Evolutionary conservation across 2,113 vertebrate species (phyloP).

Genomic region (Eptatretus burgeri): DNA sequence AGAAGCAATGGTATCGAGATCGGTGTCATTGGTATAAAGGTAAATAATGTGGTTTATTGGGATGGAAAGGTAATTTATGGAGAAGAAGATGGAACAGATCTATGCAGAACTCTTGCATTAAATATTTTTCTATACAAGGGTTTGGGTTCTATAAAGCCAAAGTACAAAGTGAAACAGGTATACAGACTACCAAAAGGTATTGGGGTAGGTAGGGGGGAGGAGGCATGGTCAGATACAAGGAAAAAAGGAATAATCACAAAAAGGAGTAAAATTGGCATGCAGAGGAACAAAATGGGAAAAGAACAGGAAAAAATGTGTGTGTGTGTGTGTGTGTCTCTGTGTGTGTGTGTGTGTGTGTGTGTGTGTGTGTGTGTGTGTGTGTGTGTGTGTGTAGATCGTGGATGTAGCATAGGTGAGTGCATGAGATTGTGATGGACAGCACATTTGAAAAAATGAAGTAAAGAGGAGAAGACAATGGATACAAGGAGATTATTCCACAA

Average conservation of each 20-base stretch:
- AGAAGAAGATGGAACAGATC: too few relatives aligned
- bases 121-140: too few relatives aligned
- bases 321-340: not conserved
- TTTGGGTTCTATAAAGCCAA: not conserved
- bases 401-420: too few relatives aligned
- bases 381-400: not conserved
- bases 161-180: not conserved
- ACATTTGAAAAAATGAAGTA: too few relatives aligned
- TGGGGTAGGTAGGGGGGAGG: not conserved
- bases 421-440: too few relatives aligned
- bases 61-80: too few relatives aligned
- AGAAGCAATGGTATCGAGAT: too few relatives aligned
- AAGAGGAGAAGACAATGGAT: too few relatives aligned
- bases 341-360: not conserved
- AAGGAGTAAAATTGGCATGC: not conserved
- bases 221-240: not conserved
- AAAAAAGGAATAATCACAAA: not conserved
- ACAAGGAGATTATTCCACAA: too few relatives aligned
- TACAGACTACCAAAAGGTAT: not conserved
- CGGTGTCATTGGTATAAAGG: too few relatives aligned
- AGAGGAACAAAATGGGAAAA: not conserved
- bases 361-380: not conserved
- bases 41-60: too few relatives aligned
- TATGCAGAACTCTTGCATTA: too few relatives aligned
- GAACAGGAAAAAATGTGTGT: not conserved